Evolutionary conservation across 2,888 invertebrate genomes (phyloP).

Genomic region (Deladenus siricidicola): DNA sequence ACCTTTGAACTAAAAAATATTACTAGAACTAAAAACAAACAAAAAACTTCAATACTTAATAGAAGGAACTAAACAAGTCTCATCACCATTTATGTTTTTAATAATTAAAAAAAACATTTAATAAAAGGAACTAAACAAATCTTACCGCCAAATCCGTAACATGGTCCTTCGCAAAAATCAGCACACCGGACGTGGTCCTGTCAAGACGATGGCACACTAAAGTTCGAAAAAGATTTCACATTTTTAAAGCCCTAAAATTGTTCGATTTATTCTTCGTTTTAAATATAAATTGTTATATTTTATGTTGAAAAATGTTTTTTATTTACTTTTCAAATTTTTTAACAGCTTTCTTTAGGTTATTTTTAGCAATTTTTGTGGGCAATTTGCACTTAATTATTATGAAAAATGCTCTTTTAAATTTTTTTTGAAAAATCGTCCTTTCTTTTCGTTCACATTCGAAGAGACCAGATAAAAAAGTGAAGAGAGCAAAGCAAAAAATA

Average conservation of each 20-base stretch:
- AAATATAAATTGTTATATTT: background rate
- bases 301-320: background rate
- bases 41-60: too few relatives aligned
- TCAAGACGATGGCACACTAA: conserved; percentile 56
- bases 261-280: background rate
- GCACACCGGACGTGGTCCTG: conserved; percentile 83
- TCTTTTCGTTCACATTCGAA: too few relatives aligned
- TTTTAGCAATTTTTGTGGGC: too few relatives aligned
- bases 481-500: too few relatives aligned
- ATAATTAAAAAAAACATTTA: too few relatives aligned
- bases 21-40: too few relatives aligned
- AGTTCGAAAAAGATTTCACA: background rate
- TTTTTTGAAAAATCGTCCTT: too few relatives aligned
- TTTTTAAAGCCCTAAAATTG: background rate
- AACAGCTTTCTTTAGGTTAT: background rate
- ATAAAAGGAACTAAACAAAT: background rate
- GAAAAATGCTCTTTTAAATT: too few relatives aligned
- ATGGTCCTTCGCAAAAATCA: conserved; percentile 84
- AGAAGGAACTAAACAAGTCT: background rate
- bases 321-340: background rate
- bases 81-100: too few relatives aligned
- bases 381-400: too few relatives aligned
- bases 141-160: conserved; percentile 70
- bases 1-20: conserved; percentile 75
- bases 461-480: too few relatives aligned